Conservation (phyloP, 2,113 vertebrate species). For the Tachysurus vachellii region DNA sequence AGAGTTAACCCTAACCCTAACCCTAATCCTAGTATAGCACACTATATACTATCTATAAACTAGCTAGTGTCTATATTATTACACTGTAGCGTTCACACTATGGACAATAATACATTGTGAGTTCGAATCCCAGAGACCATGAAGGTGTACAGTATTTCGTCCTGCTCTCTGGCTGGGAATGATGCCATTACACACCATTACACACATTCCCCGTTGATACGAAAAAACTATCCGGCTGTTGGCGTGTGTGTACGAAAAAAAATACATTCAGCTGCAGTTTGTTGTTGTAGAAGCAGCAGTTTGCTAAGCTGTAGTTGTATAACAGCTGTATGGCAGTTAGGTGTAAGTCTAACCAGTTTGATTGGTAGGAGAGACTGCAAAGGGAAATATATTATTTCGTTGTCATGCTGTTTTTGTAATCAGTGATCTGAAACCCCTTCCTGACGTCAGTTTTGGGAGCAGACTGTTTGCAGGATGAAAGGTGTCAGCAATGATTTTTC, state of each 20-base stretch:
- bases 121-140: neutral
- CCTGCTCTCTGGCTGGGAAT: neutral
- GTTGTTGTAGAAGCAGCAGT: neutral
- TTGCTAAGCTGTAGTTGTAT: neutral
- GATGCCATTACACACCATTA: neutral
- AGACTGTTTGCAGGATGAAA: neutral
- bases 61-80: neutral
- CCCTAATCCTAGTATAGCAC: no score
- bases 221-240: neutral
- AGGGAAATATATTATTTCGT: neutral
- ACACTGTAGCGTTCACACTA: neutral
- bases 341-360: neutral
- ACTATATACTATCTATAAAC: neutral
- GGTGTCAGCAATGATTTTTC: conserved; percentile 5
- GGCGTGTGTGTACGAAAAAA: neutral
- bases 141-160: neutral
- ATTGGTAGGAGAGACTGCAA: neutral
- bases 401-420: conserved; percentile 13
- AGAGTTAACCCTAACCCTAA: no score
- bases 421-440: conserved; percentile 17
- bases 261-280: neutral
- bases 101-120: no score
- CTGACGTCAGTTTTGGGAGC: conserved; percentile 9
- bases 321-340: neutral
- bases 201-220: neutral